Conservation (phyloP, 2,113 vertebrate genomes). For the Brachionichthys hirsutus region DNA sequence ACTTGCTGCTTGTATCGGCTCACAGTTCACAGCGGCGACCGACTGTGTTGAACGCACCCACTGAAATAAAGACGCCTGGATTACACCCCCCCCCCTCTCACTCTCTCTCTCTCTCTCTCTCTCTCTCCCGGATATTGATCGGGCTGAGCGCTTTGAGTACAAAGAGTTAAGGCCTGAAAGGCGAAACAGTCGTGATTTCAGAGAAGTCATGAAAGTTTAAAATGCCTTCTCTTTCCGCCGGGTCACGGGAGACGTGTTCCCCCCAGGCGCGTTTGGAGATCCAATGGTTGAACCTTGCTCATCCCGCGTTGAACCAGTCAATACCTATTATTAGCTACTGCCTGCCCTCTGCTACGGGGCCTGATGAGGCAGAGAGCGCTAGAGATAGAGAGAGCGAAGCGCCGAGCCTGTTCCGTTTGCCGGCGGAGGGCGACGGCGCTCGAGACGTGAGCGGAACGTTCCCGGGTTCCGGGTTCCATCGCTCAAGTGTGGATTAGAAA, state of each 20-base stretch:
- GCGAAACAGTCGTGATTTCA: constrained; percentile 77
- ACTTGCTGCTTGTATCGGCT: neutral
- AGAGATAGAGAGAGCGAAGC: constrained; percentile 61
- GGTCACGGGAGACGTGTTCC: constrained; percentile 70
- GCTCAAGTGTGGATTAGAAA: too few relatives aligned
- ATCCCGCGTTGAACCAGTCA: constrained; percentile 83
- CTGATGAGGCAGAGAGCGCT: constrained; percentile 80
- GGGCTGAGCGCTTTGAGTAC: constrained; percentile 73
- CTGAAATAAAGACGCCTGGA: constrained; percentile 73
- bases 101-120: constrained; percentile 25
- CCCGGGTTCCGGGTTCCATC: too few relatives aligned
- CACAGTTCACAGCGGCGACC: constrained; percentile 43
- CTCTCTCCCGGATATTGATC: constrained; percentile 77
- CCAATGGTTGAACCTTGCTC: constrained; percentile 82
- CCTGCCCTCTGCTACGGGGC: constrained; percentile 79
- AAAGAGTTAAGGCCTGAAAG: constrained; percentile 80
- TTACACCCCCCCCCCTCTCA: constrained; percentile 35
- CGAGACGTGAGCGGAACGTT: constrained; percentile 20
- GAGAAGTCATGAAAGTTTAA: constrained; percentile 80
- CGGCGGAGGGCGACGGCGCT: constrained; percentile 44
- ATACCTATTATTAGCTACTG: constrained; percentile 84
- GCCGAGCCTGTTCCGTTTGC: constrained; percentile 35
- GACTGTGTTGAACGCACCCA: constrained; percentile 39
- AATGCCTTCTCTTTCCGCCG: constrained; percentile 78
- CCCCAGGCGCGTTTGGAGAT: constrained; percentile 79